These are phyloP conservation scores for Syngnathus floridae DNA, from an alignment of 2,113 vertebrate genomes.

Conservation along the genomic window DNA sequence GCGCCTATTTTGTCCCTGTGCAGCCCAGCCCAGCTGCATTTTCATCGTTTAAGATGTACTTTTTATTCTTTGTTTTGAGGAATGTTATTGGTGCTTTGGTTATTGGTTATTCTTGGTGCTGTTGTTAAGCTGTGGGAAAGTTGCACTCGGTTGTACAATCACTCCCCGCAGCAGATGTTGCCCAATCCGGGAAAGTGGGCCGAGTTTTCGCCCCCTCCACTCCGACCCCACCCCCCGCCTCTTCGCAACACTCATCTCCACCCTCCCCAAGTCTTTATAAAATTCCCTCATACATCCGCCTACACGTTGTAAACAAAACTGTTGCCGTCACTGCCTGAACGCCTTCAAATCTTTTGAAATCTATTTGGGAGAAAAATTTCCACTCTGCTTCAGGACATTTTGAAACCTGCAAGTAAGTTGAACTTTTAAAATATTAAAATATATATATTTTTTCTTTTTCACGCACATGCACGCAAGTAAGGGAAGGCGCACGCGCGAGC, in stretches of 20 bases:
- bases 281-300: constrained; percentile 57
- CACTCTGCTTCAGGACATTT: neutral
- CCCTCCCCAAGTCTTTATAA: constrained; percentile 61
- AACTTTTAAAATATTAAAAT: neutral
- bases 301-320: constrained; percentile 63
- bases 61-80: neutral
- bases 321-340: neutral
- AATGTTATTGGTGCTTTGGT: neutral
- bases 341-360: constrained; percentile 5
- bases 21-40: neutral
- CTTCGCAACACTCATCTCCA: neutral
- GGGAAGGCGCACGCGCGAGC: neutral
- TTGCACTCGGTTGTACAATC: constrained; percentile 16
- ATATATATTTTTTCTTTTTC: neutral
- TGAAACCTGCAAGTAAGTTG: constrained; percentile 4
- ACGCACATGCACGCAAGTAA: neutral
- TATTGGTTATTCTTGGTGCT: neutral
- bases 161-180: constrained; percentile 38
- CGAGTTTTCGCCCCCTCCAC: constrained; percentile 29
- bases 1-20: neutral
- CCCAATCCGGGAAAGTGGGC: constrained; percentile 67
- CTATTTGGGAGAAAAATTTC: constrained; percentile 37
- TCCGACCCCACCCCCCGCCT: no score
- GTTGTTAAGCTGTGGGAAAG: constrained; percentile 41
- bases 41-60: neutral